Base-by-base conservation (phyloP, 1,140 invertebrate genomes). In the Drosophila obscura region DNA sequence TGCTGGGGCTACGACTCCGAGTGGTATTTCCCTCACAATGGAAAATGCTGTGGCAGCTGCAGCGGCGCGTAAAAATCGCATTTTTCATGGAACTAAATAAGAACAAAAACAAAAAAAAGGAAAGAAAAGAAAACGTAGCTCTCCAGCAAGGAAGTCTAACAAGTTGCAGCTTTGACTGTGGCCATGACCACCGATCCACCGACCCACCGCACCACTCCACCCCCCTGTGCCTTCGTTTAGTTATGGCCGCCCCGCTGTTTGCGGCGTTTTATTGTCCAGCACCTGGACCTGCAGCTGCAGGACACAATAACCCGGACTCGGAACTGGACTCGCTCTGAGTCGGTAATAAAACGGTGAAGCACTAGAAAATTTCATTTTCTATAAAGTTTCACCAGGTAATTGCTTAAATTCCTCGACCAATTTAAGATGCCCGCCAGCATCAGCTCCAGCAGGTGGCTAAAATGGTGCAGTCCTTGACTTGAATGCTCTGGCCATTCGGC, bases 51-150 rank as follows among this genome's bases (percentile, higher is more conserved):
- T 44, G 8, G 43, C 16, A 39, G 66, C 55, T 46, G 65, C 65
- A 75, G 76, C 75, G 68, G 76, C 56, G 76, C 77, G 66, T 80
- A 83, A 83, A 83, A 83, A 71, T 83, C 74, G 63, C 62, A 85
- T 81, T 85, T 80, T 72, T 75, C 71, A 82, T 72, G 72, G 53
- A 73, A 82, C 26, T 75, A 76, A 78, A 63, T 76, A 72, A 57
- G 67, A 80, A 62, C 31, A 73, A 39, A 9, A 59, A 31, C 22
- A 19, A 31, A 8, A 57, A 19, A 9, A 16, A 22, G 22, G 2
- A 50, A 50, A 6, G 1, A 1, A 28, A 7, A 28, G 5, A 77
- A 45, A 41, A 26, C 50, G 39, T 45, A 19, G 46, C 56, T 49
- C 62, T 52, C 15, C 16, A 15, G 5, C 5, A 1, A 7, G 41